Evolutionary conservation across 2,113 vertebrate species (phyloP), one percentile per base, ranked within the genome.

Genomic region (Hypomesus transpacificus): DNA sequence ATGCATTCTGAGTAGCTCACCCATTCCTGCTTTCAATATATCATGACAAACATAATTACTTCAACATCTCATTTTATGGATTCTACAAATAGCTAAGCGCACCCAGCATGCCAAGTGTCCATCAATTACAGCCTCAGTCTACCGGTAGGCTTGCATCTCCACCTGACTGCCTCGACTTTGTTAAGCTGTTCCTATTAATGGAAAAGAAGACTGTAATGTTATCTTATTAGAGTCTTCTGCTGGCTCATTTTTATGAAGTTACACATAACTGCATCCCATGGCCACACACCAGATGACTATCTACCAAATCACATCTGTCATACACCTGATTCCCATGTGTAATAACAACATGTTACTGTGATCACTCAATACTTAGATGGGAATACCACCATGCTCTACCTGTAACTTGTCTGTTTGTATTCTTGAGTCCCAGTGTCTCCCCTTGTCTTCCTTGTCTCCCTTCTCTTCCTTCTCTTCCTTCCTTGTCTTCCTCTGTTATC

Each of bases 1-100:
- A 87, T 86, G 85, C 80, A 59, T 85, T 89, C 84, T 78, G 88
- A 90, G 89, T 84, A 86, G 86, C 87, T 82, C 73, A 70, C 83
- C 68, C 54, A 82, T 88, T 85, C 82, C 85, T 58, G 76, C 80
- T 80, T 86, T 84, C 89, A 80, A 76, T 90, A 89, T 83, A 91
- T 90, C 87, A 91, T 76, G 88, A 90, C 90, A 90, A 89, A 91
- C 88, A 85, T 89, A 92, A 92, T 91, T 90, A 91, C 89, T 80
- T 84, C 85, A 81, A 90, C 90, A 85, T 91, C 85, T 90, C 85
- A 86, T 91, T 91, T 92, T 92, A 92, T 92, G 87, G 86, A 89
- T 89, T 84, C 86, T 87, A 88, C 89, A 90, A 88, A 89, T 87
- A 70, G 82, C 77, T 71, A 65, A 78, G 82, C 73, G 5, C 77